Evolutionary conservation across 2,797 vertebrate species (phyloP), one percentile per base, ranked within the genome.

Genomic region (Gymnoscopelus braueri): DNA sequence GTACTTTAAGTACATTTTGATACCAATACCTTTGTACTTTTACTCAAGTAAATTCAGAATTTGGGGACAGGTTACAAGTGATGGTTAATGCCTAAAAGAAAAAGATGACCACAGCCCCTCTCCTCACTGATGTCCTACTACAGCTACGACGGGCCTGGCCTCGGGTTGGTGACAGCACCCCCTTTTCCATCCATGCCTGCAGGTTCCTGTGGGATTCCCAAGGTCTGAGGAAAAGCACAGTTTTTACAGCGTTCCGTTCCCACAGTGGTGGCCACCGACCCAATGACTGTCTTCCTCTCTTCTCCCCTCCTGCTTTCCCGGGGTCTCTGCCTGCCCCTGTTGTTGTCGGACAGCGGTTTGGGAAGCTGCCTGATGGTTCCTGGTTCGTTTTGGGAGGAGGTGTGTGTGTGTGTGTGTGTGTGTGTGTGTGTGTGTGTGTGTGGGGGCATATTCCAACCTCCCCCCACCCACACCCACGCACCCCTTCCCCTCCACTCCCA

Each of bases 181-280:
- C 29, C 49, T 83, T 89, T 92, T 88, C 84, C 55, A 32, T 88
- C 72, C 91, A 89, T 91, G 91, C 83, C 88, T 84, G 67, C 91
- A 91, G 90, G 91, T 91, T 92, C 80, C 86, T 91, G 88, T 93
- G 91, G 85, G 91, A 90, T 93, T 91, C 88, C 83, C 92, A 93
- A 86, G 88, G 85, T 85, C 90, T 86, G 85, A 92, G 86, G 89
- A 94, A 93, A 94, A 83, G 19, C 81, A 85, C 84, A 93, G 92
- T 91, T 93, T 93, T 32, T 84, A 89, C 78, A 84, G 89, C 80
- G 89, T 94, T 94, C 93, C 81, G 89, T 94, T 94, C 93, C 92
- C 93, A 94, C 89, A 93, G 89, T 89, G 85, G 87, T 76, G 71
- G 74, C 80, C 87, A 84, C 84, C 58, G 72, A 84, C 84, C 58